Base-by-base conservation (phyloP, 2,113 vertebrate species). In the Ceyx margarethae region DNA sequence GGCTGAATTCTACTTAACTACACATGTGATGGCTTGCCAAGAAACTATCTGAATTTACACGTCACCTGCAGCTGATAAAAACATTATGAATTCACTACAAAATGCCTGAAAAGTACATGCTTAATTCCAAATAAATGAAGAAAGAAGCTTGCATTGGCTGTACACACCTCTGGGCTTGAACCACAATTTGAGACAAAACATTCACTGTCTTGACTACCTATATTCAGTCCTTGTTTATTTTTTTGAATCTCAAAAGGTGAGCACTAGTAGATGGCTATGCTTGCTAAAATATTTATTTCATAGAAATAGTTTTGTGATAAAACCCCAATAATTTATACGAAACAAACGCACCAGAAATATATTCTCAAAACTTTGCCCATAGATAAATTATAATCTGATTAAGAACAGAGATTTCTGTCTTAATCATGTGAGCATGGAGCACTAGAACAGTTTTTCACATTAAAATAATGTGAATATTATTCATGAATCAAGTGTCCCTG, bases 341-440 rank as follows among this genome's bases (percentile, higher is more conserved):
- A 81, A 18, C 57, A 79, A 80, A 71, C 10, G 28, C 22, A 88
- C 26, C 9, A 90, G 64, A 50, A 72, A 75, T 25, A 60, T 18
- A 31, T 83, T 87, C 75, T 74, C 67, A 73, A 82, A 89, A 43
- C 33, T 56, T 51, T 66, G 37, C 31, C 71, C 17, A 16, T 71
- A 79, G 88, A 79, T 92, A 88, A 91, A 95, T 95, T 90, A 87
- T 94, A 57, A 66, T 69, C 40, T 92, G 33, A 90, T 94, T 93
- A 88, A 77, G 92, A 94, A 82, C 17, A 81, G 79, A 91, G 19
- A 74, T 54, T 84, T 73, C 40, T 62, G 46, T 33, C 71, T 75
- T 74, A 66, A 90, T 81, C 71, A 89, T 60, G 31, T 61, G 66
- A 89, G 56, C 7, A 7, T 5, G 53, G 80, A 83, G 40, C 86